Evolutionary conservation across 2,797 vertebrate genomes (phyloP).

Genomic region (Peromyscus eremicus): DNA sequence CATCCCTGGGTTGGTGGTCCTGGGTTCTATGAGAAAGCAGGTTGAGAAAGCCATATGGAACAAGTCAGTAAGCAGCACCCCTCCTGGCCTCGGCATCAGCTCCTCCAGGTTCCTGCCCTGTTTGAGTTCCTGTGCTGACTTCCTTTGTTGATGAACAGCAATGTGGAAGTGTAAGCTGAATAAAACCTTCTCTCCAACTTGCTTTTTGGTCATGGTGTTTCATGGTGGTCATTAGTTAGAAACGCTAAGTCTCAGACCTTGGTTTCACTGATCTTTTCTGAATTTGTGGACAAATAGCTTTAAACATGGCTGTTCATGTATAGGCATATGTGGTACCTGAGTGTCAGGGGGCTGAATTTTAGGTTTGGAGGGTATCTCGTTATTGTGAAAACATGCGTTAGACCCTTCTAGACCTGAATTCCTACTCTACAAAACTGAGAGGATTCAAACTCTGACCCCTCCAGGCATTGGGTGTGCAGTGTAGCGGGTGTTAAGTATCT

Average conservation of each 20-base stretch:
- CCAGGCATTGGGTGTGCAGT: background rate
- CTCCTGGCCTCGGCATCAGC: background rate
- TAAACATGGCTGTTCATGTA: constrained; percentile 1
- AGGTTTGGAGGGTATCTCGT: background rate
- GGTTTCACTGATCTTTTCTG: background rate
- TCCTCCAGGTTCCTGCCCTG: background rate
- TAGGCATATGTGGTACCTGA: background rate
- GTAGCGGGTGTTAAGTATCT: background rate
- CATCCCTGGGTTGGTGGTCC: background rate
- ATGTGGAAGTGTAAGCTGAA: background rate
- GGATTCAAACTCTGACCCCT: background rate
- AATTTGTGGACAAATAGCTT: background rate
- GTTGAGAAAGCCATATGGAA: background rate
- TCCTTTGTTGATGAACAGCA: background rate
- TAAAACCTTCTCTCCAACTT: background rate
- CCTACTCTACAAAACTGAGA: background rate
- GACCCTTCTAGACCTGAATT: constrained; percentile 15
- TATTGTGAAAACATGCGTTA: constrained; percentile 6
- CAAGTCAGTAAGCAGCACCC: background rate
- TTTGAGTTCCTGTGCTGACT: background rate
- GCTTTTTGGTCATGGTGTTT: background rate
- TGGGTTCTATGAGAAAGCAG: background rate
- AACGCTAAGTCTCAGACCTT: background rate
- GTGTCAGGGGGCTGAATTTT: background rate
- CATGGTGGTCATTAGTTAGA: background rate